Evolutionary conservation across 2,797 vertebrate species (phyloP).

Genomic region (Sebastes diploproa): DNA sequence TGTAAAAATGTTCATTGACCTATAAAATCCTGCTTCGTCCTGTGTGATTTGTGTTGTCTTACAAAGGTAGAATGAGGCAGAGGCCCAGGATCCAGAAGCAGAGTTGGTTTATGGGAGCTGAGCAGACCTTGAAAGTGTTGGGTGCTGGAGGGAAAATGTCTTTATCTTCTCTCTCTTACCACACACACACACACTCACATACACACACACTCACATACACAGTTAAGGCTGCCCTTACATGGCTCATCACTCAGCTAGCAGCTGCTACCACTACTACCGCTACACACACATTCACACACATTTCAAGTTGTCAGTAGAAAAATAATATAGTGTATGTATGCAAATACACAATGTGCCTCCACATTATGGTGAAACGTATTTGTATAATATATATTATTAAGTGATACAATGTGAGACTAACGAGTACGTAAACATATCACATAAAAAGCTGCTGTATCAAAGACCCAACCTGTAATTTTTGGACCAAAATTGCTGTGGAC

Average conservation of each 20-base stretch:
- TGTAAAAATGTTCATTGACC: neutral
- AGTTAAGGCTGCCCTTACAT: constrained; percentile 11
- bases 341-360: neutral
- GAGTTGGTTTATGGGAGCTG: constrained; percentile 51
- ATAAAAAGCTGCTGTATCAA: neutral
- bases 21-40: constrained; percentile 38
- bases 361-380: neutral
- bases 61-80: constrained; percentile 68
- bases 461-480: neutral
- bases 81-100: constrained; percentile 11
- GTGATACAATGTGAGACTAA: neutral
- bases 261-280: neutral
- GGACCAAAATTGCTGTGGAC: neutral
- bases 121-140: constrained; percentile 35
- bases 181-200: neutral
- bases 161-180: constrained; percentile 52
- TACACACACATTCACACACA: neutral
- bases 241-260: constrained; percentile 53
- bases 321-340: neutral
- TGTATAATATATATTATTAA: neutral
- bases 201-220: neutral
- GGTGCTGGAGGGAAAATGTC: constrained; percentile 49
- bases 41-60: constrained; percentile 36
- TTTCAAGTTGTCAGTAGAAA: neutral
- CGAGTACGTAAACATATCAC: neutral